These are phyloP conservation scores for Drosophila buzzatii DNA, from an alignment of 2,888 invertebrate genomes.

Conservation along the genomic window DNA sequence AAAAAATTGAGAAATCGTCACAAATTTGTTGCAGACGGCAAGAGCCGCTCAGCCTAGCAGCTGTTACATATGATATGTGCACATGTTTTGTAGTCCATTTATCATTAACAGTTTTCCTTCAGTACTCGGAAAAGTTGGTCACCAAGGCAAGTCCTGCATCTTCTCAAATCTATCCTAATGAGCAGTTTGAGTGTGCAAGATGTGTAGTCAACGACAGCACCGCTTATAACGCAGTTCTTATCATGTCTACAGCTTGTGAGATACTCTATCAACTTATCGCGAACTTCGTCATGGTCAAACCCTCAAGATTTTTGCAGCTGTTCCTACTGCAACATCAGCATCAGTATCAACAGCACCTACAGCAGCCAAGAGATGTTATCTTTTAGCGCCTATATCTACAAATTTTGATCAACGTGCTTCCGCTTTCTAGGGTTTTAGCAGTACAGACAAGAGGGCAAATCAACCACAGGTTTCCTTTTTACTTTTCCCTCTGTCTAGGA, in stretches of 20 bases:
- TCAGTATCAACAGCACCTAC: conserved; percentile 39
- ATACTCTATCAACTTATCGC: conserved; percentile 19
- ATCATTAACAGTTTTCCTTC: conserved; percentile 49
- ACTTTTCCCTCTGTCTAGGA: conserved; percentile 17
- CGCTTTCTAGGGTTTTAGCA: conserved; percentile 29
- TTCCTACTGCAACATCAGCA: conserved; percentile 33
- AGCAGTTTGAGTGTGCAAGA: conserved; percentile 20
- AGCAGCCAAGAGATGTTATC: conserved; percentile 36
- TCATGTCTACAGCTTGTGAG: background rate
- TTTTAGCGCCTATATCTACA: conserved; percentile 44
- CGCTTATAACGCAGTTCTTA: conserved; percentile 26
- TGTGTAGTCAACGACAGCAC: conserved; percentile 8
- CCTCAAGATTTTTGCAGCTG: conserved; percentile 59
- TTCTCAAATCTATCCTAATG: conserved; percentile 12
- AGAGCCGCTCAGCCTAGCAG: conserved; percentile 30
- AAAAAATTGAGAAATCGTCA: conserved; percentile 69
- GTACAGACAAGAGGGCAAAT: conserved; percentile 18
- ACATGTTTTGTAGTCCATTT: conserved; percentile 76
- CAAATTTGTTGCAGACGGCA: conserved; percentile 66
- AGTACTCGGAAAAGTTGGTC: conserved; percentile 54
- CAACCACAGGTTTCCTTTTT: conserved; percentile 55
- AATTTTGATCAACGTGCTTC: conserved; percentile 63
- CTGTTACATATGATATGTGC: conserved; percentile 73
- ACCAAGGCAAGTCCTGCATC: conserved; percentile 39
- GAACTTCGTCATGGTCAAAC: conserved; percentile 35